Conservation (phyloP, 2,113 vertebrate genomes). For the mouse (Mus musculus) region GRCm39 chr2:125417501-125418000, state of each 20-base stretch:
- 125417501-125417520: background rate
- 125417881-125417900: background rate
- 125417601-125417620: background rate
- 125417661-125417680: background rate
- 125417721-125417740: background rate
- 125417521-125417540: background rate
- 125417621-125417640: background rate
- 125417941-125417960: background rate
- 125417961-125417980: background rate
- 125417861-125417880: background rate
- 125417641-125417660: background rate
- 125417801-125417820: background rate
- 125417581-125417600: background rate
- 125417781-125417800: background rate
- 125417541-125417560: background rate
- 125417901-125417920: background rate
- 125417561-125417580: background rate
- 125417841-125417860: background rate
- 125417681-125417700: background rate
- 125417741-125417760: background rate
- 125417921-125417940: background rate
- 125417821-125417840: background rate
- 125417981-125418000: background rate
- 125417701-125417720: background rate
- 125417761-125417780: background rate